Evolutionary conservation across 2,113 vertebrate genomes (phyloP).

Genomic region (Psittacara wagleri): DNA sequence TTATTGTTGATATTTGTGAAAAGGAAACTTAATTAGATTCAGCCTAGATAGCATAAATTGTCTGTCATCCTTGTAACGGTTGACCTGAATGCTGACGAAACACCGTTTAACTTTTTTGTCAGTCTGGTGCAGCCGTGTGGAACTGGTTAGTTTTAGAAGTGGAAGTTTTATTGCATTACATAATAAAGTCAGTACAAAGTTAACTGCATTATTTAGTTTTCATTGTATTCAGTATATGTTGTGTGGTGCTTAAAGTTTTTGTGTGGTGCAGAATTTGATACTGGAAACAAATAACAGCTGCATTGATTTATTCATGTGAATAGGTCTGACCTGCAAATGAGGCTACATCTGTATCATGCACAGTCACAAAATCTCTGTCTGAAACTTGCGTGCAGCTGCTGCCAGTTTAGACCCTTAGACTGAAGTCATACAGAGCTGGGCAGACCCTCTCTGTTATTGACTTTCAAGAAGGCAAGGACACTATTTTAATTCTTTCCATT

Average conservation of each 20-base stretch:
- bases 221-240: background rate
- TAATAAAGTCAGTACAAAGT: background rate
- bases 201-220: background rate
- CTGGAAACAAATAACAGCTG: background rate
- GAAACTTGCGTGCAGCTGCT: background rate
- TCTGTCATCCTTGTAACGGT: background rate
- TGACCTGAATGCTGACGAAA: background rate
- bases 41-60: background rate
- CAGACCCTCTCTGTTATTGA: background rate
- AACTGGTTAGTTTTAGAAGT: background rate
- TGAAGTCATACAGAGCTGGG: background rate
- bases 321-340: background rate
- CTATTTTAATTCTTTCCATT: background rate
- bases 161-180: background rate
- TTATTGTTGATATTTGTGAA: background rate
- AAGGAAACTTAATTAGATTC: background rate
- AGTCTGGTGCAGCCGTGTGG: background rate
- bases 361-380: background rate
- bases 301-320: background rate
- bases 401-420: background rate
- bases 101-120: background rate
- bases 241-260: background rate
- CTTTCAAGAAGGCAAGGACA: background rate
- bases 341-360: background rate
- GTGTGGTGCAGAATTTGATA: background rate